Evolutionary conservation across 2,888 invertebrate genomes (phyloP), one percentile per base, ranked within the genome.

Genomic region (Aphodius granarius): DNA sequence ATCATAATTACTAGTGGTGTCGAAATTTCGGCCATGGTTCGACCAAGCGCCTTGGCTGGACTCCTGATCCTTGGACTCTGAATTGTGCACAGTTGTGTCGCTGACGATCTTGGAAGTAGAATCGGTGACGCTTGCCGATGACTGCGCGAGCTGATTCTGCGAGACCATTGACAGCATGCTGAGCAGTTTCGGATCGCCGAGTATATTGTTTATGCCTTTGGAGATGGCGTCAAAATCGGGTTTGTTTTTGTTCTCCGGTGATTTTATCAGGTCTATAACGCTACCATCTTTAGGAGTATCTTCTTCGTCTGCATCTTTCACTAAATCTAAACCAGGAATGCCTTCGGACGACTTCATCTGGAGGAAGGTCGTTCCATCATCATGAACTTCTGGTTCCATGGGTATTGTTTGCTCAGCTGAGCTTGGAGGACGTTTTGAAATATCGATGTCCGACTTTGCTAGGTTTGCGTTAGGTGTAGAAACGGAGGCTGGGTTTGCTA

Each of bases 291-390:
- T 66, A 19, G 78, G 80, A 64, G 78, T 75, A 21, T 75, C 75
- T 73, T 78, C 81, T 83, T 87, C 76, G 65, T 86, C 86, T 76
- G 79, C 83, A 3, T 90, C 89, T 78, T 88, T 89, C 9, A 93
- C 91, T 77, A 94, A 89, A 88, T 94, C 94, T 75, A 94, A 88
- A 0, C 94, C 94, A 9, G 94, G 94, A 83, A 94, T 94, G 65
- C 91, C 92, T 81, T 90, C 91, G 72, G 83, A 81, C 21, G 82
- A 76, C 13, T 63, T 75, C 20, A 78, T 74, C 78, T 81, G 80
- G 5, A 82, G 64, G 72, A 82, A 82, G 6, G 76, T 77, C 13
- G 22, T 66, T 9, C 76, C 78, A 63, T 73, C 73, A 64, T 78
- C 77, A 13, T 71, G 71, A 22, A 68, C 9, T 77, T 81, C 18